Conservation (phyloP, 1,140 invertebrate species). For the Berghia stephanieae region DNA sequence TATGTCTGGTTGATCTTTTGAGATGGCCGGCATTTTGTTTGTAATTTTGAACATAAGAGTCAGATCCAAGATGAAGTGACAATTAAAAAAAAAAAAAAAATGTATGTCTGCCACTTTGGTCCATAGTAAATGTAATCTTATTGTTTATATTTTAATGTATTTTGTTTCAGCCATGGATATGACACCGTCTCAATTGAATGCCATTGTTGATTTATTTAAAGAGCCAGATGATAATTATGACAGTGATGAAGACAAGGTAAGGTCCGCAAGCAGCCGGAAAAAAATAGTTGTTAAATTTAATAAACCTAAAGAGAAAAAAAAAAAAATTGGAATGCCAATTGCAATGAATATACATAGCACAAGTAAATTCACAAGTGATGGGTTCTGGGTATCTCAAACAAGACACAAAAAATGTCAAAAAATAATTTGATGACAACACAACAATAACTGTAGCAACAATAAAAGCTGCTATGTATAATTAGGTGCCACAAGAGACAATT, state of each 20-base stretch:
- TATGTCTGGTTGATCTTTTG: not conserved
- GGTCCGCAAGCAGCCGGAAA: not conserved
- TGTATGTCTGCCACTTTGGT: too few species aligned
- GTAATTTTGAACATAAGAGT: not conserved
- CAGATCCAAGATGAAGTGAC: not conserved
- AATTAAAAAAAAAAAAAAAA: not conserved
- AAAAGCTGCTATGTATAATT: too few species aligned
- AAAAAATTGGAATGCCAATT: not conserved
- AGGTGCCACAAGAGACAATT: too few species aligned
- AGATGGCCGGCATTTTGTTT: not conserved
- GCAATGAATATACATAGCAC: not conserved
- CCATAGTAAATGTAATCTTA: too few species aligned
- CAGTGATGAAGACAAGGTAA: conserved; percentile 29
- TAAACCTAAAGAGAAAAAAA: not conserved
- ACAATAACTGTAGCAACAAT: too few species aligned
- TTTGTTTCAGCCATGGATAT: not conserved
- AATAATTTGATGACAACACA: not conserved
- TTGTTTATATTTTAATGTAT: too few species aligned
- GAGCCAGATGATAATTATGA: conserved; percentile 22
- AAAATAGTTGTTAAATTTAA: not conserved
- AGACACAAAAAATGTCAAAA: not conserved
- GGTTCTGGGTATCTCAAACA: not conserved
- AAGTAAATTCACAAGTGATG: not conserved
- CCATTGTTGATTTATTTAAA: conserved; percentile 21
- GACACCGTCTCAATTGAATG: conserved; percentile 4